Conservation (phyloP, 2,113 vertebrate genomes). For the Ptilonorhynchus violaceus region DNA sequence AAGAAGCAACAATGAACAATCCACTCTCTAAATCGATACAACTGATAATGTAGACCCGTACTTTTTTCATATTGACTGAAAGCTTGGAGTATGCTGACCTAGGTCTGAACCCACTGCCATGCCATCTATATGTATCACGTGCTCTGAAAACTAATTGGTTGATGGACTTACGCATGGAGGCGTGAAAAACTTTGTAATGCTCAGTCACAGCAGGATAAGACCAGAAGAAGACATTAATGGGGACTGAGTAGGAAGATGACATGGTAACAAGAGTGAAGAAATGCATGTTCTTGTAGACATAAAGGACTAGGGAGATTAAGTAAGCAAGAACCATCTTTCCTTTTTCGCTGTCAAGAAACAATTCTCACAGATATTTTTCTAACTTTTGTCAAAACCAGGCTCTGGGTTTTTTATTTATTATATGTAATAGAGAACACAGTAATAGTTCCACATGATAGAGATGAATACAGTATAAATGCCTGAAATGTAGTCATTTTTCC, state of each 20-base stretch:
- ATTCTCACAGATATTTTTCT: not conserved
- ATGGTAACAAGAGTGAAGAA: conserved; percentile 67
- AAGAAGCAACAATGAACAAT: conserved; percentile 37
- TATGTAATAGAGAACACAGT: not conserved
- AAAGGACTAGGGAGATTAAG: conserved; percentile 21
- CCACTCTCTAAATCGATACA: conserved; percentile 58
- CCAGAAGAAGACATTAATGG: conserved; percentile 79
- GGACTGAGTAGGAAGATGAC: conserved; percentile 68
- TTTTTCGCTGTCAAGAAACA: not conserved
- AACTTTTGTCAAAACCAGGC: not conserved
- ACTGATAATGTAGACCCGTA: conserved; percentile 59
- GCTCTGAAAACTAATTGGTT: conserved; percentile 76
- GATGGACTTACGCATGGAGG: conserved; percentile 82
- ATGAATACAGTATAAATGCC: not conserved
- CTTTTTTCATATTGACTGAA: conserved; percentile 54
- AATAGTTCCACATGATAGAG: not conserved
- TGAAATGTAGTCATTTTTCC: not conserved
- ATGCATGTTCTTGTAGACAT: conserved; percentile 73
- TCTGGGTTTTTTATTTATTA: not conserved
- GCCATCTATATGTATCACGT: conserved; percentile 81
- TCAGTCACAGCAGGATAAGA: conserved; percentile 82
- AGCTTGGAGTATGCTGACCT: conserved; percentile 76
- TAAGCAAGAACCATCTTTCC: conserved; percentile 13
- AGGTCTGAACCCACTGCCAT: conserved; percentile 76
- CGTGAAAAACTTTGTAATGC: conserved; percentile 86